Evolutionary conservation across 2,888 invertebrate species (phyloP), one percentile per base, ranked within the genome.

Genomic region (Microctonus brassicae): DNA sequence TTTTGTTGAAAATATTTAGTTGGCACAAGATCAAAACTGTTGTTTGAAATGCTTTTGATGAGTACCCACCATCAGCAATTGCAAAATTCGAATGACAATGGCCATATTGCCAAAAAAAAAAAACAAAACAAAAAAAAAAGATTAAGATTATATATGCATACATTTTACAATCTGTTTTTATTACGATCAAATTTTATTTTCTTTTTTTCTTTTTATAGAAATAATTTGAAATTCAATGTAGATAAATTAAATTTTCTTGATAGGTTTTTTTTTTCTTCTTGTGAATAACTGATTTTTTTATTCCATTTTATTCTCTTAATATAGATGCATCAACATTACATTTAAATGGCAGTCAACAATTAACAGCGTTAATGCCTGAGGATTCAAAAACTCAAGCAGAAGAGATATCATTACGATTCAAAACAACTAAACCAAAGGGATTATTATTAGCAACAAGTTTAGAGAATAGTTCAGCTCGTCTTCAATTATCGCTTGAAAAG

Each of bases 301-400:
- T 55, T 1, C 7, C 17, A 33, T 55, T 17, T 39, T 26, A 57
- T 29, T 42, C 2, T 26, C 53, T 26, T 13, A 64, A 36, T 47
- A 62, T 72, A 94, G 97, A 96, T 86, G 94, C 97, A 0, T 93
- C 96, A 7, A 96, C 96, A 1, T 89, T 98, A 74, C 93, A 92
- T 81, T 92, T 97, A 82, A 97, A 97, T 84, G 97, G 97, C 42
- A 93, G 94, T 26, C 96, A 97, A 86, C 95, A 95, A 84, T 92
- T 97, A 89, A 92, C 93, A 42, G 92, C 95, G 5, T 89, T 93
- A 60, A 88, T 94, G 70, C 91, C 92, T n/a, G 94, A 94, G 74
- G 94, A 94, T 74, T 91, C 92, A 64, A 89, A 88, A 86, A 94
- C 97, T 0, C 96, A 97, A 87, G 96, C 96, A 0, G 98, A 98